Base-by-base conservation (phyloP, 2,888 invertebrate species). In the Poecilobothrus nobilitatus region DNA sequence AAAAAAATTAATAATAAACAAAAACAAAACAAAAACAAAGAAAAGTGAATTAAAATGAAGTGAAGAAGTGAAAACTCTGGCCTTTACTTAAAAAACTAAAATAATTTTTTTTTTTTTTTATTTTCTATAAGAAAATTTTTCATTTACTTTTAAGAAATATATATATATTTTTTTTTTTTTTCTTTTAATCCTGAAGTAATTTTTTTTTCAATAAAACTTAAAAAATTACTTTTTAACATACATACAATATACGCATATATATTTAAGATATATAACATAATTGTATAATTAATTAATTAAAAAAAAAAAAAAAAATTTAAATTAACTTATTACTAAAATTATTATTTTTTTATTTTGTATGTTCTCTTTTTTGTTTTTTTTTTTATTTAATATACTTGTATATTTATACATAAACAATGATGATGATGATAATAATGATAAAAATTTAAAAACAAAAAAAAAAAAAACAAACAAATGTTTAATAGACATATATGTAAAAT, bases 101-200 rank as follows among this genome's bases (percentile, higher is more conserved):
- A 37, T 15, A 53, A 53, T 53, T 53, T 53, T 53, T 53, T 15
- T 53, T 53, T 53, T 53, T 53, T 53, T 53, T 53, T 53, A 53
- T 53, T 53, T 53, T 53, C 53, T 53, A 53, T 53, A 53, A 53
- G 53, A 53, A 53, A 53, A 53, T 53, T 53, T 18, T 53, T 18
- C 53, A 53, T 53, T 53, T 53, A 18, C 9, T 41, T 41, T 41
- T 41, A 3, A 41, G 15, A 41, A 12, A 12, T 41, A 12, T 41
- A 9, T 41, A 12, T 41, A 12, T 9, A 12, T 41, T 41, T 41
- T 41, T n/a, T n/a, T n/a, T n/a, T n/a, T 41, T 1, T 41, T 3
- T 41, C 2, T 41, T 41, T 41, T 41, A 9, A 53, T 53, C n/a
- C 15, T 12, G 9, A 41, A 41, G 41, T 41, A 41, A 41, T 53